Percentiles rank a stretch among this genome's conserved stretches.
Conservation (phyloP, 1,140 invertebrate genomes). For the Hydropsyche tenuis region DNA sequence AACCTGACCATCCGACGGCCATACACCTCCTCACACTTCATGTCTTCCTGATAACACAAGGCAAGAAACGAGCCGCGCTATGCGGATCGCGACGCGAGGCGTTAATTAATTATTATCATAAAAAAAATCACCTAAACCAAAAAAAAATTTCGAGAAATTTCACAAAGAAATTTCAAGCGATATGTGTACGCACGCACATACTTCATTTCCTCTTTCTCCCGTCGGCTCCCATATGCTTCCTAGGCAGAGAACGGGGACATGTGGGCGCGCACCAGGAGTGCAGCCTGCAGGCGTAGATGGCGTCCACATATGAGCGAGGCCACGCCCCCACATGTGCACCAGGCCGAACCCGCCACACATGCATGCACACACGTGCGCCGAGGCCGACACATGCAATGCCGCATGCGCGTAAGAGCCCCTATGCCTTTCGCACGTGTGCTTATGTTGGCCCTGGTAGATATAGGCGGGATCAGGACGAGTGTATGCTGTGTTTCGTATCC, state of each 20-base stretch:
- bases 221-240: constrained; percentile 35
- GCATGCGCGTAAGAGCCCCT: not conserved
- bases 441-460: not conserved
- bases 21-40: not conserved
- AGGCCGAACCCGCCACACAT: constrained; percentile 26
- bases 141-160: not conserved
- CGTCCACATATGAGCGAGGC: constrained; percentile 42
- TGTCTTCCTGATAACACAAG: constrained; percentile 38
- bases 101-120: constrained; percentile 10
- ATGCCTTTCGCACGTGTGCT: not conserved
- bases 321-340: constrained; percentile 6
- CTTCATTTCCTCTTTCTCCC: constrained; percentile 34
- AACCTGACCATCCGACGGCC: constrained; percentile 25
- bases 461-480: too few relatives aligned
- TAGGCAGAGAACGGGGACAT: constrained; percentile 46
- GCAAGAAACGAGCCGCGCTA: constrained; percentile 27
- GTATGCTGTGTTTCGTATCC: too few relatives aligned
- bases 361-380: not conserved
- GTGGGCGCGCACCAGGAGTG: constrained; percentile 45
- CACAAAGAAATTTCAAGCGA: not conserved
- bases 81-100: constrained; percentile 14
- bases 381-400: not conserved
- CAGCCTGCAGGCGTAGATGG: constrained; percentile 25
- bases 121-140: not conserved
- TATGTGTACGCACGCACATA: too few relatives aligned